Conservation (phyloP, 2,888 invertebrate genomes). For the Synanthedon vespiformis region DNA sequence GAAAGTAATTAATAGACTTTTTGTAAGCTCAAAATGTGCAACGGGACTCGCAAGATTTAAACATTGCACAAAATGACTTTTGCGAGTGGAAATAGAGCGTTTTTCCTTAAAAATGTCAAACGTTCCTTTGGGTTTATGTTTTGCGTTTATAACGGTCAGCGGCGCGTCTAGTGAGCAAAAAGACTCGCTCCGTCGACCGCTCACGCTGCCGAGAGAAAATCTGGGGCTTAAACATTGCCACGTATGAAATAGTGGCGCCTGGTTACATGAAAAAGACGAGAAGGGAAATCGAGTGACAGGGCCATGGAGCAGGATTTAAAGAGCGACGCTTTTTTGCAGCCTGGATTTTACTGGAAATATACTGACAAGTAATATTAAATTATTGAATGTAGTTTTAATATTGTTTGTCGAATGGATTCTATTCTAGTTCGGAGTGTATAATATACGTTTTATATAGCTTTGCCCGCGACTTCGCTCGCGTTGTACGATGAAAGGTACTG, state of each 20-base stretch:
- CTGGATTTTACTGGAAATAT: constrained; percentile 30
- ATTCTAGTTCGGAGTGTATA: too few relatives aligned
- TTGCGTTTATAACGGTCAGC: constrained; percentile 67
- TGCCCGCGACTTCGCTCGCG: too few relatives aligned
- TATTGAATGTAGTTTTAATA: too few relatives aligned
- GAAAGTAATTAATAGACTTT: too few relatives aligned
- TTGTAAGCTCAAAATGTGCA: constrained; percentile 29
- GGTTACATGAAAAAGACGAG: constrained; percentile 71
- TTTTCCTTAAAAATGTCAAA: constrained; percentile 65
- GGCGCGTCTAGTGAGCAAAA: constrained; percentile 58
- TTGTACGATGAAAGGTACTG: too few relatives aligned
- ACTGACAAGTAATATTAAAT: too few relatives aligned
- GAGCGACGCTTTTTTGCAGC: constrained; percentile 56
- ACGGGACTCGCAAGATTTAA: constrained; percentile 7
- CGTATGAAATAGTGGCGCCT: constrained; percentile 68
- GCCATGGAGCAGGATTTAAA: constrained; percentile 61
- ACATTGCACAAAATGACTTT: constrained; percentile 2
- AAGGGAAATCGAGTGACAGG: constrained; percentile 67
- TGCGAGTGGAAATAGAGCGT: constrained; percentile 49
- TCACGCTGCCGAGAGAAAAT: constrained; percentile 64
- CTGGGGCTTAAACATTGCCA: constrained; percentile 69
- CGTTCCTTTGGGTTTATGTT: constrained; percentile 66
- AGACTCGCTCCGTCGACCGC: constrained; percentile 44
- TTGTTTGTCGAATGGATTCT: too few relatives aligned
- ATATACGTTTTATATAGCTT: too few relatives aligned